Percentiles rank a stretch among this genome's conserved stretches.
phyloP scores from a whole-genome alignment of 2,888 invertebrate genomes.

The Tachina lurida region DNA sequence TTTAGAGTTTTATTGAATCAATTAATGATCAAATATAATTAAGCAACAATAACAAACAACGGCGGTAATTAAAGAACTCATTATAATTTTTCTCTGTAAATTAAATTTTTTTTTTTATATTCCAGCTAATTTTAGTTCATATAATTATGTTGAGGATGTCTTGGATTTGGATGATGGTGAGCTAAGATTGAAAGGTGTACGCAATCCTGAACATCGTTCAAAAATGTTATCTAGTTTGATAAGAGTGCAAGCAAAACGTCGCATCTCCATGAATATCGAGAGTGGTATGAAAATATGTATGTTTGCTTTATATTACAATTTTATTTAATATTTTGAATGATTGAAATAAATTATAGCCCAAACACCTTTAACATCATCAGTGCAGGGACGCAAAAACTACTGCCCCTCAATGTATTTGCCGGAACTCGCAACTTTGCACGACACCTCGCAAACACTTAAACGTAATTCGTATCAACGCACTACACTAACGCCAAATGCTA shows the following conservation, averaged over 20 bases:
- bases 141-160: slow-evolving; percentile 77
- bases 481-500: slow-evolving; percentile 71
- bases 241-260: slow-evolving; percentile 86
- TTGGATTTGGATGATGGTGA: slow-evolving; percentile 83
- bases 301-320: not conserved
- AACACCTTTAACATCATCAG: slow-evolving; percentile 65
- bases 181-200: slow-evolving; percentile 85
- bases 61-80: not conserved
- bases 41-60: not conserved
- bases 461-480: slow-evolving; percentile 52
- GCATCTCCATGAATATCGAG: slow-evolving; percentile 83
- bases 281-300: slow-evolving; percentile 75
- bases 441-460: slow-evolving; percentile 21
- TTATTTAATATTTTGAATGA: slow-evolving; percentile 19
- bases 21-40: too few relatives aligned
- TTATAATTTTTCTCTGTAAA: not conserved
- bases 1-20: too few relatives aligned
- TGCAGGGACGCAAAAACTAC: slow-evolving; percentile 76
- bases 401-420: slow-evolving; percentile 76
- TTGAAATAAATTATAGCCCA: slow-evolving; percentile 56
- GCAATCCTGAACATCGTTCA: slow-evolving; percentile 86
- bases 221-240: slow-evolving; percentile 86
- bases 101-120: not conserved
- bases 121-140: slow-evolving; percentile 77
- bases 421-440: slow-evolving; percentile 23